A percentile compares a stretch with the other conserved stretches of the same genome.
These are phyloP conservation scores for Hydrozoanthus gracilis DNA, from an alignment of 92 coral and sea anemone genomes.

Conservation along the genomic window DNA sequence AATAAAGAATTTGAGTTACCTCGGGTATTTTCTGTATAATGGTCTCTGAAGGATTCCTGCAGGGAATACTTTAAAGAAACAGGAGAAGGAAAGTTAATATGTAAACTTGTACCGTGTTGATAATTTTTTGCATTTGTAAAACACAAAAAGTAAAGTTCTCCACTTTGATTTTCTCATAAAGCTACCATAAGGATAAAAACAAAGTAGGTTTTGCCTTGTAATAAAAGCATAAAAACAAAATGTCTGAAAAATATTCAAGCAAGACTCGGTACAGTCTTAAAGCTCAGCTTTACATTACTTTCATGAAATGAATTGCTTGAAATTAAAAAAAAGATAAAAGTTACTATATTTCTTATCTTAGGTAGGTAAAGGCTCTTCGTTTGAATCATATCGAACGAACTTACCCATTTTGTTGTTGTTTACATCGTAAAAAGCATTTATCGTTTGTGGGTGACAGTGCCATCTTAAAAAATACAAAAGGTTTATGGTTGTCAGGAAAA, in stretches of 20 bases:
- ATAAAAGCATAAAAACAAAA: too few relatives aligned
- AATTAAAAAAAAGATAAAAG: not conserved
- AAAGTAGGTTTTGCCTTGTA: too few relatives aligned
- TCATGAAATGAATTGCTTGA: too few relatives aligned
- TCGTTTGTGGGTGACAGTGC: slow-evolving; percentile 41
- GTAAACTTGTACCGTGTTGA: too few relatives aligned
- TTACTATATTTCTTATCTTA: not conserved
- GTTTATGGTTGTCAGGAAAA: not conserved
- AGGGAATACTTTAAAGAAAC: slow-evolving; percentile 25
- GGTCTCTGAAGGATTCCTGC: slow-evolving; percentile 41
- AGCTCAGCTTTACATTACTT: too few relatives aligned
- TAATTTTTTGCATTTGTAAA: not conserved
- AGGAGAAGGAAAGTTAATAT: not conserved
- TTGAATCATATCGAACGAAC: not conserved
- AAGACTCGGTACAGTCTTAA: too few relatives aligned
- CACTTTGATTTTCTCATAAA: too few relatives aligned
- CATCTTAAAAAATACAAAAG: slow-evolving; percentile 2
- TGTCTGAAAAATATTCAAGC: too few relatives aligned
- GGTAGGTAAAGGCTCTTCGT: too few relatives aligned
- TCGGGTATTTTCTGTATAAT: slow-evolving; percentile 26
- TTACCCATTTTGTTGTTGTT: slow-evolving; percentile 48
- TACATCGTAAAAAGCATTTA: slow-evolving; percentile 40
- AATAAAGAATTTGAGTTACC: not conserved
- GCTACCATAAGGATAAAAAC: too few relatives aligned
- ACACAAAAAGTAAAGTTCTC: not conserved